Percentiles rank a stretch among this genome's conserved stretches.
These are phyloP conservation scores for Aphaenogaster ashmeadi DNA, from an alignment of 1,140 invertebrate species.

Conservation along the genomic window DNA sequence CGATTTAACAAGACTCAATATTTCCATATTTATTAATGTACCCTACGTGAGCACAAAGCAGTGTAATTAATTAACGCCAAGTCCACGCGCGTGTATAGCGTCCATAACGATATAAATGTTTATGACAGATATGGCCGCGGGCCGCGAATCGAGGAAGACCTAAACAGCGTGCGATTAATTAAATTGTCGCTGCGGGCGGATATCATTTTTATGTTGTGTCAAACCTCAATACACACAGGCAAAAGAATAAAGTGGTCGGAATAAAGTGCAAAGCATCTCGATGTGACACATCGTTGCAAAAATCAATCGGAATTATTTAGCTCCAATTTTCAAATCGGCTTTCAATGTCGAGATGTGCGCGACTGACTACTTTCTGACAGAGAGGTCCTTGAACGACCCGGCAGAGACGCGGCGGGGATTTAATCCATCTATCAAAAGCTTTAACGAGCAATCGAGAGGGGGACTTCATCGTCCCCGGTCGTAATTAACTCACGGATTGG, in stretches of 20 bases:
- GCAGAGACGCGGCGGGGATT: constrained; percentile 13
- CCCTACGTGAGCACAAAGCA: neutral
- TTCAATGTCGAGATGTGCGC: neutral
- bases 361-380: neutral
- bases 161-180: constrained; percentile 48
- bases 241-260: neutral
- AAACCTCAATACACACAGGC: neutral
- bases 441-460: constrained; percentile 64
- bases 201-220: constrained; percentile 22
- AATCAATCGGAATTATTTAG: constrained; percentile 44
- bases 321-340: constrained; percentile 35
- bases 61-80: constrained; percentile 56
- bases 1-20: neutral
- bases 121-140: constrained; percentile 33
- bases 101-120: constrained; percentile 41
- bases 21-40: constrained; percentile 47
- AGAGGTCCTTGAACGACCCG: constrained; percentile 17
- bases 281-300: neutral
- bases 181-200: constrained; percentile 46
- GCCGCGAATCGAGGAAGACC: constrained; percentile 29
- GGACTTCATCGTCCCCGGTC: constrained; percentile 18
- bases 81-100: neutral
- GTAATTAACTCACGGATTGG: constrained; percentile 49
- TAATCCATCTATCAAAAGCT: constrained; percentile 58
- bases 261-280: neutral